These are phyloP conservation scores for Sebastes diaconus DNA, from an alignment of 2,797 vertebrate genomes.

Conservation along the genomic window DNA sequence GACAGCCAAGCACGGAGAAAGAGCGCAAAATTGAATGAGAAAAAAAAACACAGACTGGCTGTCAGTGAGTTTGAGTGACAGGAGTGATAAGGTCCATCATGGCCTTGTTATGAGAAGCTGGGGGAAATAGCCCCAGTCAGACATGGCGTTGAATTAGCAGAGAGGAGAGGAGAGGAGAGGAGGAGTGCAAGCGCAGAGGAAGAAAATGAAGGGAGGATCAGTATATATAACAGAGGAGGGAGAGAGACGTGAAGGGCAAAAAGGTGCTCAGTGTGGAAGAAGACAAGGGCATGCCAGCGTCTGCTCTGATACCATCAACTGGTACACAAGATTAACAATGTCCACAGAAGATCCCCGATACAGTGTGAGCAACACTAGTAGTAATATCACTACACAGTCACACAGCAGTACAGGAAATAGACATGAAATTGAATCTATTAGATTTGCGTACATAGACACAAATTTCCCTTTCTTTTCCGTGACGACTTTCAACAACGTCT, in stretches of 20 bases:
- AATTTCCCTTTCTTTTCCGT: background rate
- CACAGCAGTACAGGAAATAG: background rate
- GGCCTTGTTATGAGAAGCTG: slow-evolving; percentile 66
- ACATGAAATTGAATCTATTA: background rate
- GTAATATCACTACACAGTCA: background rate
- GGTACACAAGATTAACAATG: background rate
- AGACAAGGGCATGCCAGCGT: background rate
- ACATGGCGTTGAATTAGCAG: slow-evolving; percentile 65
- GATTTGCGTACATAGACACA: background rate
- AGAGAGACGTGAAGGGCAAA: slow-evolving; percentile 23
- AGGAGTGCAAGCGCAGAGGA: slow-evolving; percentile 9
- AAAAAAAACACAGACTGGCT: slow-evolving; percentile 47
- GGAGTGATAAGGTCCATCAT: slow-evolving; percentile 78
- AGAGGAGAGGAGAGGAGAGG: slow-evolving; percentile 10
- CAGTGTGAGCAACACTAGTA: background rate
- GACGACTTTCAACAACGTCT: background rate
- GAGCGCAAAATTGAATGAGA: slow-evolving; percentile 10
- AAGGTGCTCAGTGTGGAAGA: background rate
- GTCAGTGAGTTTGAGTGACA: slow-evolving; percentile 74
- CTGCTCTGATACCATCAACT: slow-evolving; percentile 11
- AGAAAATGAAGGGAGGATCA: slow-evolving; percentile 32
- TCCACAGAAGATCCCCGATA: background rate
- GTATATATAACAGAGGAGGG: slow-evolving; percentile 6
- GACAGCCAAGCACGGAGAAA: slow-evolving; percentile 26
- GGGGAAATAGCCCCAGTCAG: slow-evolving; percentile 43